These are phyloP conservation scores for Anthoptus insignis DNA, from an alignment of 2,888 invertebrate genomes.

Conservation along the genomic window DNA sequence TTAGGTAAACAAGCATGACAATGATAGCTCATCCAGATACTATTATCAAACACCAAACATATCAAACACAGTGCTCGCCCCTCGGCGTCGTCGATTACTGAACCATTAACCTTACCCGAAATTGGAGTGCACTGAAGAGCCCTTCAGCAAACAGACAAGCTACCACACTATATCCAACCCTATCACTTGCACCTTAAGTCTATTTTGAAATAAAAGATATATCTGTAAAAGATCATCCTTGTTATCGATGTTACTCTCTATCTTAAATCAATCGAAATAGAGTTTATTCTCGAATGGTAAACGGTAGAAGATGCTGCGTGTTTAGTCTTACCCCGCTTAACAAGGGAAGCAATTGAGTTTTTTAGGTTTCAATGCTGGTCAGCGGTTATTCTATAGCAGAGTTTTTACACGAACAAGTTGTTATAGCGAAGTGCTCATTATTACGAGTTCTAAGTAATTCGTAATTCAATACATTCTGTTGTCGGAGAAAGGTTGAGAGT, in stretches of 20 bases:
- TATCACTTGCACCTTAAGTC: slow-evolving; percentile 37
- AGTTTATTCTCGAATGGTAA: slow-evolving; percentile 53
- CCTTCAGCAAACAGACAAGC: slow-evolving; percentile 54
- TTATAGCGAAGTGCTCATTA: slow-evolving; percentile 53
- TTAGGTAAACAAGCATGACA: not conserved
- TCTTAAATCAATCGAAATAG: slow-evolving; percentile 45
- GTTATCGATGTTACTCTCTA: slow-evolving; percentile 46
- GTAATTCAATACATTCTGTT: slow-evolving; percentile 50
- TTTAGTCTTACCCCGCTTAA: slow-evolving; percentile 53
- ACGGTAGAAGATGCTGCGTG: slow-evolving; percentile 51
- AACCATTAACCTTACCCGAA: slow-evolving; percentile 74
- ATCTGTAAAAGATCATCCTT: slow-evolving; percentile 42
- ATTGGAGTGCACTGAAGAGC: slow-evolving; percentile 58
- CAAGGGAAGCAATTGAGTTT: slow-evolving; percentile 62
- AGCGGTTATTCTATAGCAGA: slow-evolving; percentile 47
- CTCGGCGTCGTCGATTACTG: slow-evolving; percentile 73
- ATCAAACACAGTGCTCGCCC: slow-evolving; percentile 72
- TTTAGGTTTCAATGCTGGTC: slow-evolving; percentile 71
- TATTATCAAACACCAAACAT: slow-evolving; percentile 53
- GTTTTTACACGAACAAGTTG: slow-evolving; percentile 52
- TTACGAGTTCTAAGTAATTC: slow-evolving; percentile 49
- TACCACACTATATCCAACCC: slow-evolving; percentile 50
- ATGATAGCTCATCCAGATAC: slow-evolving; percentile 15
- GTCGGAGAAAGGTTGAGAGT: slow-evolving; percentile 40
- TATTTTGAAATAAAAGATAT: slow-evolving; percentile 18